These are phyloP conservation scores for Drosophila prostipennis DNA, from an alignment of 2,888 invertebrate species.

Conservation along the genomic window DNA sequence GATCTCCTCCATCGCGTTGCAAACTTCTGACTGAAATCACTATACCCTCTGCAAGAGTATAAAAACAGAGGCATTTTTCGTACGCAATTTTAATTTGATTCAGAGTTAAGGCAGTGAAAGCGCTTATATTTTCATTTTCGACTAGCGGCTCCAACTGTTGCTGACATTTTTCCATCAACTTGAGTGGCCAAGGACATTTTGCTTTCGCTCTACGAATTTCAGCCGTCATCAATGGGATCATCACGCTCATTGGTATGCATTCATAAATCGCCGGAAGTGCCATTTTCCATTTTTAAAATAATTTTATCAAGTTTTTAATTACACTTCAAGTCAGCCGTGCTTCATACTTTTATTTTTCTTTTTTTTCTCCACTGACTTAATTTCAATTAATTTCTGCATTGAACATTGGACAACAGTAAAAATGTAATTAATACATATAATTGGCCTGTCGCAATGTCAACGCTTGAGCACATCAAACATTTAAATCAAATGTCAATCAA, in stretches of 20 bases:
- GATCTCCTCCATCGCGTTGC: no score
- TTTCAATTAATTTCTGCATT: conserved; percentile 57
- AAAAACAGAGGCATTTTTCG: conserved; percentile 18
- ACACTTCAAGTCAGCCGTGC: conserved; percentile 26
- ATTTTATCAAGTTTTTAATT: conserved; percentile 48
- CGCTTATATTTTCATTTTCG: conserved; percentile 56
- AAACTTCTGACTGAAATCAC: no score
- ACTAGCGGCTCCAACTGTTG: conserved; percentile 60
- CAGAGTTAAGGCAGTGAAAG: conserved; percentile 34
- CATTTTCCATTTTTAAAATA: conserved; percentile 20
- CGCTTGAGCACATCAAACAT: conserved; percentile 31
- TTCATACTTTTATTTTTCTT: background rate
- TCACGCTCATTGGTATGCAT: conserved; percentile 5
- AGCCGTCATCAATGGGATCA: background rate
- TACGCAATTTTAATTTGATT: conserved; percentile 52
- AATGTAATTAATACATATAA: conserved; percentile 62
- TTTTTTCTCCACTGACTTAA: conserved; percentile 18
- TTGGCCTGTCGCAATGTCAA: conserved; percentile 48
- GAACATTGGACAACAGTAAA: conserved; percentile 27
- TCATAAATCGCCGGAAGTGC: background rate
- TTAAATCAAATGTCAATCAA: conserved; percentile 59
- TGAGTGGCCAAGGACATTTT: conserved; percentile 37
- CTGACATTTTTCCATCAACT: conserved; percentile 74
- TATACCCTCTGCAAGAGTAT: no score
- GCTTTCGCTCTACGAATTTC: conserved; percentile 10